Conservation (phyloP, 2,113 vertebrate species). For the Austrofundulus limnaeus region DNA sequence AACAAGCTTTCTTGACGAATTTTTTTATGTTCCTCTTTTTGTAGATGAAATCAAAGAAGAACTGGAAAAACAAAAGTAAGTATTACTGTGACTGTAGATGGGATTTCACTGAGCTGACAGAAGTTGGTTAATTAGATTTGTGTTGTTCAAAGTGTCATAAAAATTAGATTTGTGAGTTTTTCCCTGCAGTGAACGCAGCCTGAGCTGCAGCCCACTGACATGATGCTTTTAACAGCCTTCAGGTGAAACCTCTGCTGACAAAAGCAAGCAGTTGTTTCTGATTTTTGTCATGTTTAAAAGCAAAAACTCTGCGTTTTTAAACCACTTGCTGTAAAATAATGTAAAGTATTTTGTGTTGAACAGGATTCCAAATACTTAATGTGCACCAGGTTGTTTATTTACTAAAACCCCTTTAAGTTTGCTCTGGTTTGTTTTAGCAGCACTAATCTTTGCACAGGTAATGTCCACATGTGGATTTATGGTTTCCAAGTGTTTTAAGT, state of each 20-base stretch:
- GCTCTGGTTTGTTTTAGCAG: too few species aligned
- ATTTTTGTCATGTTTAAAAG: background rate
- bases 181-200: too few species aligned
- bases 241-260: background rate
- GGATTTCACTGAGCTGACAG: too few species aligned
- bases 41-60: slow-evolving; percentile 94
- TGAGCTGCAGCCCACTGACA: too few species aligned
- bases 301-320: background rate
- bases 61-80: slow-evolving; percentile 90
- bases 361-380: background rate
- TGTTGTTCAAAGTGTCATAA: too few species aligned
- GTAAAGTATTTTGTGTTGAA: background rate
- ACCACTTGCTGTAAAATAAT: background rate
- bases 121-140: too few species aligned
- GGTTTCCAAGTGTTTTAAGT: too few species aligned
- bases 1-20: slow-evolving; percentile 6
- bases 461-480: too few species aligned
- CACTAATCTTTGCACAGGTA: too few species aligned
- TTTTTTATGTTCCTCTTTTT: slow-evolving; percentile 55
- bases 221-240: background rate
- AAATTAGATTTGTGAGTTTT: too few species aligned
- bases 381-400: too few species aligned
- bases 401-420: too few species aligned
- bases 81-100: slow-evolving; percentile 6
- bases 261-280: background rate